A percentile compares a stretch with the other conserved stretches of the same genome.
These are phyloP conservation scores for Orchestia grillus DNA, from an alignment of 1,140 invertebrate genomes.

Conservation along the genomic window DNA sequence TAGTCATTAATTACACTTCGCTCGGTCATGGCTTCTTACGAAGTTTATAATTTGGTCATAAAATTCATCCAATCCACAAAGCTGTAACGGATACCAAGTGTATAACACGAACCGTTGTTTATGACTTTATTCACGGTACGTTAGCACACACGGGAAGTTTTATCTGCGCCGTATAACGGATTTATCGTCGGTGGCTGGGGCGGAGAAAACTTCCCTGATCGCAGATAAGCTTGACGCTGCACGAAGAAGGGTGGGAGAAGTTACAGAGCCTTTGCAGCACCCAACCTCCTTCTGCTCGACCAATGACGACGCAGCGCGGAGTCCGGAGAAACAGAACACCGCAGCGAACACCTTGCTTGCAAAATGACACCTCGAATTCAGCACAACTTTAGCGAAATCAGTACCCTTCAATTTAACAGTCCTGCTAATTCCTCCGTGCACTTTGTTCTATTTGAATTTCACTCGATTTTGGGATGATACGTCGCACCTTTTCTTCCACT, in stretches of 20 bases:
- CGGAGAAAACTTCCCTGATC: slow-evolving; percentile 23
- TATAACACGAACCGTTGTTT: not conserved
- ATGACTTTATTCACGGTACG: not conserved
- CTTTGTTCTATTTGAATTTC: too few species aligned
- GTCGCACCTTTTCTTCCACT: too few species aligned
- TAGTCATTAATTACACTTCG: not conserved
- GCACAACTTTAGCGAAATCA: not conserved
- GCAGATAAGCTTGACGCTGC: not conserved
- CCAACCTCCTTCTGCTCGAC: not conserved
- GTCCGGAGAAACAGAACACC: not conserved
- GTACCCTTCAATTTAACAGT: not conserved
- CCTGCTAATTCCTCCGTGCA: not conserved
- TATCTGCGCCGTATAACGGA: not conserved
- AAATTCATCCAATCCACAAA: not conserved
- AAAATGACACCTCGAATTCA: not conserved
- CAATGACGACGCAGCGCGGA: not conserved
- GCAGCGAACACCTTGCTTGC: not conserved
- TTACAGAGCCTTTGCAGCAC: not conserved
- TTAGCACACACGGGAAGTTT: not conserved
- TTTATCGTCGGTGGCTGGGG: slow-evolving; percentile 10
- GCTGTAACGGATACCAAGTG: not conserved
- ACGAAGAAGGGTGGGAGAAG: not conserved
- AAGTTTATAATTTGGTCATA: not conserved
- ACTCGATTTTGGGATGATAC: too few species aligned
- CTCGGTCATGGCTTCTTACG: not conserved